Evolutionary conservation across 2,888 invertebrate genomes (phyloP).

Genomic region (Pelosia muscerda): DNA sequence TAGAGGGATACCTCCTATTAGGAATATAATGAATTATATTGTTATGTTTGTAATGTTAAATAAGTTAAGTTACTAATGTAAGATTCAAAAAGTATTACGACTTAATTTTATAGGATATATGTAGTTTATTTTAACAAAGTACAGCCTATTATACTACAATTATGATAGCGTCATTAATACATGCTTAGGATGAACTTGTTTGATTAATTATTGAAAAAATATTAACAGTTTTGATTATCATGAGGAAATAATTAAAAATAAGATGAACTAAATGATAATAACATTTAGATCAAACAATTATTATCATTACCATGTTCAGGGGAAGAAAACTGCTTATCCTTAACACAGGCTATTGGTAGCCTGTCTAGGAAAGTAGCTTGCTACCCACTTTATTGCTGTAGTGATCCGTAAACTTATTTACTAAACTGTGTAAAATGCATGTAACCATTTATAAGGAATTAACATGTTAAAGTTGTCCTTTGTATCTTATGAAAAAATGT

Average conservation of each 20-base stretch:
- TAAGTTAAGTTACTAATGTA: conserved; percentile 9
- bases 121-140: conserved; percentile 18
- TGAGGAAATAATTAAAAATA: background rate
- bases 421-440: too few relatives aligned
- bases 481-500: background rate
- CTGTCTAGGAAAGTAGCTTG: too few relatives aligned
- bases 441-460: too few relatives aligned
- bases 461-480: background rate
- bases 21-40: conserved; percentile 27
- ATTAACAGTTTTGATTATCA: background rate
- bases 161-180: background rate
- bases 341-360: too few relatives aligned
- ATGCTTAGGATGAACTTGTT: background rate
- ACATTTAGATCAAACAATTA: too few relatives aligned
- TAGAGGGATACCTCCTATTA: conserved; percentile 24
- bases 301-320: too few relatives aligned
- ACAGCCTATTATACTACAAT: conserved; percentile 33
- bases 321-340: too few relatives aligned
- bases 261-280: background rate
- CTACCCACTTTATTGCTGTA: too few relatives aligned
- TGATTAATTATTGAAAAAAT: background rate
- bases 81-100: conserved; percentile 41
- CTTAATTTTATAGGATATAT: conserved; percentile 19
- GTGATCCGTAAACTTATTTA: too few relatives aligned
- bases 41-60: conserved; percentile 36